A percentile compares a stretch with the other conserved stretches of the same genome.
These are phyloP conservation scores for Podarcis muralis DNA, from an alignment of 2,113 vertebrate genomes.

Conservation along the genomic window DNA sequence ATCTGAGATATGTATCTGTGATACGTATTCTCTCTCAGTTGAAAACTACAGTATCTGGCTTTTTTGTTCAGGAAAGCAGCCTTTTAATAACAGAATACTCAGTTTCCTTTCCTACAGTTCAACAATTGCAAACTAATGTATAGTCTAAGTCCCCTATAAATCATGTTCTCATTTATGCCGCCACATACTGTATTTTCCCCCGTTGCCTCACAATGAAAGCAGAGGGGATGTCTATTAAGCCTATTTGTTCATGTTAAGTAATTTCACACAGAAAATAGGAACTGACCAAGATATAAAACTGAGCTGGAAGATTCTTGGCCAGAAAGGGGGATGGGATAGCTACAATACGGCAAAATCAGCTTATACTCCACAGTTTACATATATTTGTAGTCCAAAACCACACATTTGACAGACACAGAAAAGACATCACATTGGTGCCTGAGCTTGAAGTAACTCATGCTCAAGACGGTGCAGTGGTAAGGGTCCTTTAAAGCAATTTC, in stretches of 20 bases:
- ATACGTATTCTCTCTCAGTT: background rate
- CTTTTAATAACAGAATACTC: slow-evolving; percentile 5
- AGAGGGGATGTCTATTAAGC: no score
- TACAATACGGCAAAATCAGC: background rate
- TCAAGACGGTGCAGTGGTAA: background rate
- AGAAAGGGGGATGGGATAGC: background rate
- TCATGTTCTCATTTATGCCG: background rate
- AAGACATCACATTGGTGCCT: background rate
- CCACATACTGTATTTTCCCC: background rate
- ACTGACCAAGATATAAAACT: background rate
- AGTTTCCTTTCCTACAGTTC: background rate
- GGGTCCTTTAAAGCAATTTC: background rate
- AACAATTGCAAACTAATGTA: background rate
- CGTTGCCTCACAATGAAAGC: background rate
- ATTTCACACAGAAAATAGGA: background rate
- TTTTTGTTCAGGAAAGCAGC: background rate
- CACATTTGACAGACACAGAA: background rate
- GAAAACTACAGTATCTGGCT: background rate
- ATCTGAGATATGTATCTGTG: background rate
- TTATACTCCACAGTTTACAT: background rate
- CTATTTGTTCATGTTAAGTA: background rate
- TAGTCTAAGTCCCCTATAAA: background rate
- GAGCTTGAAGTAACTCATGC: background rate
- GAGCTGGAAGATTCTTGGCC: background rate
- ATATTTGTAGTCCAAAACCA: background rate